Base-by-base conservation (phyloP, 2,113 vertebrate genomes). In the Physeter macrocephalus region DNA sequence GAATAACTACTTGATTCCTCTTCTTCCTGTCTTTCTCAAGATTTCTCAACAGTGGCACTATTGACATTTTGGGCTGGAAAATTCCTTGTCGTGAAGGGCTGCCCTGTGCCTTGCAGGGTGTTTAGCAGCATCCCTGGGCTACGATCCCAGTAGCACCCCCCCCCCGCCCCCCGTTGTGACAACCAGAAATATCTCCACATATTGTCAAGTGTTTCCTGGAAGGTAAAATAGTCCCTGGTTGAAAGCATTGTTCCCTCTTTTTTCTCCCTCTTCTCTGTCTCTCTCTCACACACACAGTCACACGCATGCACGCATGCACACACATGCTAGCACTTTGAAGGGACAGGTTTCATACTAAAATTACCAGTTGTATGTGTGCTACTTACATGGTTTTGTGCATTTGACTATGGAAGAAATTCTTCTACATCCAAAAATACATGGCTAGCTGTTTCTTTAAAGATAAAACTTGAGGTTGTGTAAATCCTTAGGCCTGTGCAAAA, bases 401-500 rank as follows among this genome's bases (percentile, higher is more conserved):
- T 88, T 92, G 75, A 59, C 20, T 89, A 31, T 34, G 31, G 77
- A 88, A 93, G 36, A 93, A 85, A 34, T 46, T 57, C 14, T 75
- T 83, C 15, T 92, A 8, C 34, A 27, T 96, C 49, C 92, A 23
- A 80, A 83, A 89, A 75, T 62, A 85, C 15, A 78, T 6, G 13
- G 25, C 8, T 84, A 46, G 78, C 3, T 39, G 18, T 93, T 74
- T 84, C 77, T 93, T 93, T 86, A 96, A 96, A 96, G 94, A 57
- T 5, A 95, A 52, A 96, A 62, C 52, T 80, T 94, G 43, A 13
- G 12, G 11, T 52, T 90, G 39, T 87, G 59, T 83, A 72, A 64
- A 66, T 94, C 93, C 57, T 89, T 66, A 95, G 87, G 61, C 77
- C 10, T 89, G 86, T 93, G 80, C 74, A 62, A 66, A 93, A 46